Evolutionary conservation across 1,140 invertebrate genomes (phyloP).

Genomic region (Glossosoma conforme): DNA sequence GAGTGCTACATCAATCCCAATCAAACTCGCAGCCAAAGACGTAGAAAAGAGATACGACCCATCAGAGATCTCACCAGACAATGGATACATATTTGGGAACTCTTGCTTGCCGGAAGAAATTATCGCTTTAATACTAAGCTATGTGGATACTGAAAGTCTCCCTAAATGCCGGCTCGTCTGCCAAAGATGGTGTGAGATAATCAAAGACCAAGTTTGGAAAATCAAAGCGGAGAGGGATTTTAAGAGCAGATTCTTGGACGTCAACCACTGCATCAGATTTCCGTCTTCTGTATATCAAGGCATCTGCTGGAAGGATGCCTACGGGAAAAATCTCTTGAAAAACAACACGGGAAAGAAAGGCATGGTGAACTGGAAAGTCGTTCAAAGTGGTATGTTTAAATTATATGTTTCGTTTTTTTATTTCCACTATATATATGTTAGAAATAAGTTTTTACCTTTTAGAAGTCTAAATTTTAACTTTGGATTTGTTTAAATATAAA

Average conservation of each 20-base stretch:
- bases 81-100: conserved; percentile 14
- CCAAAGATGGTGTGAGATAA: conserved; percentile 17
- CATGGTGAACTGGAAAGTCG: conserved; percentile 36
- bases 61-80: conserved; percentile 12
- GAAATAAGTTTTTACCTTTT: no score
- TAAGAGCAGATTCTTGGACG: not conserved
- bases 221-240: conserved; percentile 23
- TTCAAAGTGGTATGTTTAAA: not conserved
- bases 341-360: conserved; percentile 38
- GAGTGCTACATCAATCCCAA: no score
- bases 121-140: conserved; percentile 18
- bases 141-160: conserved; percentile 13
- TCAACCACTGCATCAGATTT: conserved; percentile 6
- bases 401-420: not conserved
- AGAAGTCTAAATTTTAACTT: no score
- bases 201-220: conserved; percentile 23
- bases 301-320: conserved; percentile 33
- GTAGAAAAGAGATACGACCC: conserved; percentile 13
- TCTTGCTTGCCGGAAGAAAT: conserved; percentile 22
- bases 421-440: no score
- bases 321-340: conserved; percentile 37
- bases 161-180: conserved; percentile 13
- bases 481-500: no score
- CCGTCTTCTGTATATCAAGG: conserved; percentile 33
- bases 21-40: conserved; percentile 1